Conservation (phyloP, 2,888 invertebrate species). For the Malacosoma neustria region DNA sequence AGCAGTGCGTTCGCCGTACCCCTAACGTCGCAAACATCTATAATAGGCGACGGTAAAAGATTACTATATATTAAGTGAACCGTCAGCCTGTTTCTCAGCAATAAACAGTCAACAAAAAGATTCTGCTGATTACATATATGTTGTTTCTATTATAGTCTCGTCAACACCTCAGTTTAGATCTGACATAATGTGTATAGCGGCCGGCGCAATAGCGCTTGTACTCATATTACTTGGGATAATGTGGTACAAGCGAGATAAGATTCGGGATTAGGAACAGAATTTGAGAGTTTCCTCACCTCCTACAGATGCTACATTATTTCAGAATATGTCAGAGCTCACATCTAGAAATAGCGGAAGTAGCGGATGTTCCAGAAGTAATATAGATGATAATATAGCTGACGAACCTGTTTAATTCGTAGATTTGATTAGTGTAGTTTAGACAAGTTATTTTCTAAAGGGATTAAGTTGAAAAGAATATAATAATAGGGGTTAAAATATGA, state of each 20-base stretch:
- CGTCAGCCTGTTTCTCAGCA: too few species aligned
- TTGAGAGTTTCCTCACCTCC: slow-evolving; percentile 1
- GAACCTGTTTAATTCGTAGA: not conserved
- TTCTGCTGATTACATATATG: too few species aligned
- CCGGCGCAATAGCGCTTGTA: slow-evolving; percentile 25
- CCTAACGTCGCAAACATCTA: too few species aligned
- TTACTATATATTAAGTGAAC: too few species aligned
- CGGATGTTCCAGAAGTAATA: not conserved
- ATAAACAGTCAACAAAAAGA: too few species aligned
- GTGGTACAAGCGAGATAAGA: slow-evolving; percentile 26
- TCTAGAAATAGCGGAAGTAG: not conserved
- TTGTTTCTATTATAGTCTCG: slow-evolving; percentile 13
- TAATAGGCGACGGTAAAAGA: too few species aligned
- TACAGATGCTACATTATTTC: slow-evolving; percentile 5
- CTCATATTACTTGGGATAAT: slow-evolving; percentile 27
- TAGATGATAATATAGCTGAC: not conserved
- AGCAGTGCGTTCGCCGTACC: too few species aligned
- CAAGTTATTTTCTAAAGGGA: too few species aligned
- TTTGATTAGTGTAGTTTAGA: too few species aligned
- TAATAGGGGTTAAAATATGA: too few species aligned
- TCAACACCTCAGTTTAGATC: slow-evolving; percentile 24
- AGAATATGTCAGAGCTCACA: not conserved
- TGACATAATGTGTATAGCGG: slow-evolving; percentile 37
- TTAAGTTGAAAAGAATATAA: too few species aligned
- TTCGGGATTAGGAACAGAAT: slow-evolving; percentile 5